Base-by-base conservation (phyloP, 2,797 vertebrate genomes). In the Falco peregrinus region DNA sequence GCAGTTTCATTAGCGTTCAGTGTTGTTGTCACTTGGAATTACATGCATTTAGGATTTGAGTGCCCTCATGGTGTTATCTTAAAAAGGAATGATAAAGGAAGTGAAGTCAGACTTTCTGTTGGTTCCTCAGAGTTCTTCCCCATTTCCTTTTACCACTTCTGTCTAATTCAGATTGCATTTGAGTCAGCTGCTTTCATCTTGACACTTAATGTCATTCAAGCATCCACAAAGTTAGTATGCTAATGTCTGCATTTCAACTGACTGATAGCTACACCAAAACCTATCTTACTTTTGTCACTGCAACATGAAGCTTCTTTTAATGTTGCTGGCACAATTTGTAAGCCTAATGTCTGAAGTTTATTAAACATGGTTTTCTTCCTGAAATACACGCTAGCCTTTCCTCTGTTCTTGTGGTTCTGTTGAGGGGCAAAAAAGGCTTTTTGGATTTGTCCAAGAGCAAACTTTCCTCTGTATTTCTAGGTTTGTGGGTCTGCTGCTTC, bases 111-210 rank as follows among this genome's bases (percentile, higher is more conserved):
- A 29, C 47, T 28, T 95, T 67, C 54, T 87, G 12, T 56, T 90
- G 35, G 53, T 94, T 93, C 81, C 71, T 84, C 51, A 85, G n/a
- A 83, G 41, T 80, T 90, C 57, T 96, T 95, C 73, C 35, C 26
- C 4, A 5, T 87, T 96, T 89, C 43, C 16, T 91, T 84, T 83
- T 61, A 48, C 76, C 19, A 35, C 73, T 96, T 97, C 82, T 92
- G 50, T 87, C 64, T 84, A 48, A 82, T 87, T 86, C 65, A 78
- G 92, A 43, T 63, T 95, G 71, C 51, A 39, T 89, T 97, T 91
- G 75, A 95, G 79, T 92, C 92, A 95, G 57, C 75, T 89, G 88
- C 93, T 88, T 95, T 95, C 73, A 48, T 87, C 93, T 93, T 92
- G 92, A 77, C 87, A 69, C 59, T 95, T 82, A 67, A 68, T 60